Conservation (phyloP, 2,888 invertebrate genomes). For the Helobdella robusta region DNA sequence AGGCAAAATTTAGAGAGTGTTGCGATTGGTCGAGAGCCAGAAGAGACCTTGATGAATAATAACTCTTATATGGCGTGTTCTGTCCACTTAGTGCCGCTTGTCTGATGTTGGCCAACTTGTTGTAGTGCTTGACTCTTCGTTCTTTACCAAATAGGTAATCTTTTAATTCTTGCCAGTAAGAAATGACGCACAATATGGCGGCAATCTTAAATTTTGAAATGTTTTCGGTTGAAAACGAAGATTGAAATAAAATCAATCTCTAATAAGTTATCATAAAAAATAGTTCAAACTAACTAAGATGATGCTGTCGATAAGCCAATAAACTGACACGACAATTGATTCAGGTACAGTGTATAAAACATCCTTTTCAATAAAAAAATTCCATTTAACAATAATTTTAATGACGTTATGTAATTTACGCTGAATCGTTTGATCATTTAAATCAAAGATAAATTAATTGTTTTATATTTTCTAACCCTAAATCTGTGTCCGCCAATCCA, state of each 20-base stretch:
- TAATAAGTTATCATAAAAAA: background rate
- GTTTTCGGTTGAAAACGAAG: background rate
- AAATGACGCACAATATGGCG: slow-evolving; percentile 30
- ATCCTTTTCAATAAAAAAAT: slow-evolving; percentile 27
- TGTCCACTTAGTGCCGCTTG: slow-evolving; percentile 24
- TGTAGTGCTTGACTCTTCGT: slow-evolving; percentile 29
- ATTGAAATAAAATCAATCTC: background rate
- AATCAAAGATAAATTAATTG: background rate
- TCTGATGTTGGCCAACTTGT: slow-evolving; percentile 30
- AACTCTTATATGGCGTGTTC: slow-evolving; percentile 22
- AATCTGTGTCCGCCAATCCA: slow-evolving; percentile 34
- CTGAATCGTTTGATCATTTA: background rate
- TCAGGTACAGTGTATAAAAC: slow-evolving; percentile 32
- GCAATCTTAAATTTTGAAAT: slow-evolving; percentile 24
- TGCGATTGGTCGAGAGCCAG: slow-evolving; percentile 13
- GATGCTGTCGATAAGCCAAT: slow-evolving; percentile 30
- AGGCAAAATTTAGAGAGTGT: slow-evolving; percentile 3
- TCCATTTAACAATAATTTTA: background rate
- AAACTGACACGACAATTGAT: slow-evolving; percentile 29
- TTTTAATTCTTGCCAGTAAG: slow-evolving; percentile 33
- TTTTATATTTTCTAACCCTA: slow-evolving; percentile 24
- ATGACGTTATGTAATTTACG: background rate
- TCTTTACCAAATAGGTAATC: slow-evolving; percentile 32
- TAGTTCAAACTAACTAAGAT: slow-evolving; percentile 27
- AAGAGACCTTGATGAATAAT: slow-evolving; percentile 19